Base-by-base conservation (phyloP, 2,888 invertebrate genomes). In the Loripinus fragilis region DNA sequence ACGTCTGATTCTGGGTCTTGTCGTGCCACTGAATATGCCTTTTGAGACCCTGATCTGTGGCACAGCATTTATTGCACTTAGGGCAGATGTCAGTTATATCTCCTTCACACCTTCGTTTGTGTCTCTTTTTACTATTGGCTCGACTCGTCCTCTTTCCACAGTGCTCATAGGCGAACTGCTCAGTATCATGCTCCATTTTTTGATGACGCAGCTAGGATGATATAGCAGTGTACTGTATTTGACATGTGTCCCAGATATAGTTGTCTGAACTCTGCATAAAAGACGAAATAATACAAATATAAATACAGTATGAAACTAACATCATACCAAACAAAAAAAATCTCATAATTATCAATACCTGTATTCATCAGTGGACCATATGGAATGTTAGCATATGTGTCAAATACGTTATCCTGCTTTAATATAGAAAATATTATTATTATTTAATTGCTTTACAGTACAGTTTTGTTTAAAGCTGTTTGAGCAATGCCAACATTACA, bases 1-100 rank as follows among this genome's bases (percentile, higher is more conserved):
- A 50, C 50, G 50, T 50, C 17, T 10, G 50, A 50, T 50, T 50
- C 41, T 41, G n/a, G 35, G 50, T 25, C 33, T 60, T 72, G 25
- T 65, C 65, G 50, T 72, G 72, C 65, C 72, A 65, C 45, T 64
- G 33, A 48, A 65, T n/a, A 66, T 72, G 72, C 41, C 72, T n/a
- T 12, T 23, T 30, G 2, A 72, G 72, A 5, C 65, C 72, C 17
- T 72, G 25, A n/a, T 48, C 65, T 35, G 72, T 41, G 2, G 72
- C 25, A 50, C 72, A 72, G 30, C 65, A 48, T 23, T 72, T 72
- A 5, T 48, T 30, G 48, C 72, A 72, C 10, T 65, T 41, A 1
- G 48, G 20, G 33, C 72, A 72, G 23, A 45, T 35, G 35, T 72
- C 50, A 15, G 2, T 8, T 15, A 23, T 41, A 1, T 33, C 30